Conservation (phyloP, 2,797 vertebrate species). For the Enteromius fasciolatus region DNA sequence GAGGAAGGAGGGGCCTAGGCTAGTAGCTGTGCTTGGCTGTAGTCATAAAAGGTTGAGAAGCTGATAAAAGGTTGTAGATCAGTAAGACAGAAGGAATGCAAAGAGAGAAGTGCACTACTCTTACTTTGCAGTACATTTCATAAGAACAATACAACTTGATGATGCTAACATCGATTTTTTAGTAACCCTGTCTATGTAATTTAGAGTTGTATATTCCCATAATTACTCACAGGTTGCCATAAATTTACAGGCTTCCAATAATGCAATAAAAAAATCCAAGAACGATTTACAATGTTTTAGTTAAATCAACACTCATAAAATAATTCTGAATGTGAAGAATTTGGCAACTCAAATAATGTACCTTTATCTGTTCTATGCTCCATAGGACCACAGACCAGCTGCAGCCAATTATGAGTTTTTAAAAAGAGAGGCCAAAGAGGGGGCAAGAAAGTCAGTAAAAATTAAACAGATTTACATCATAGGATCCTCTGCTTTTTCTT, state of each 20-base stretch:
- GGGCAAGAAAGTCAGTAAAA: background rate
- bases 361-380: background rate
- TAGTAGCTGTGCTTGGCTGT: constrained; percentile 9
- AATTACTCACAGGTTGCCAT: background rate
- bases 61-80: background rate
- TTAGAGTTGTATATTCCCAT: background rate
- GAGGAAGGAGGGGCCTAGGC: background rate
- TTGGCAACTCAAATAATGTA: background rate
- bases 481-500: background rate
- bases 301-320: background rate
- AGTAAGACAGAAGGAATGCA: constrained; percentile 23
- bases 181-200: background rate
- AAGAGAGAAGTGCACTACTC: background rate
- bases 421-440: background rate
- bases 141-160: background rate
- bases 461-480: background rate
- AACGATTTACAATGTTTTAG: background rate
- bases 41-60: constrained; percentile 29
- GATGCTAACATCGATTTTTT: background rate
- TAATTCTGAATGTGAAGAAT: background rate
- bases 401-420: background rate
- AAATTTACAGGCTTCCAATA: background rate
- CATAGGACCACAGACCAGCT: background rate
- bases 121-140: background rate
- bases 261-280: background rate